Conservation (phyloP, 2,888 invertebrate species). For the Platypus cylindrus region DNA sequence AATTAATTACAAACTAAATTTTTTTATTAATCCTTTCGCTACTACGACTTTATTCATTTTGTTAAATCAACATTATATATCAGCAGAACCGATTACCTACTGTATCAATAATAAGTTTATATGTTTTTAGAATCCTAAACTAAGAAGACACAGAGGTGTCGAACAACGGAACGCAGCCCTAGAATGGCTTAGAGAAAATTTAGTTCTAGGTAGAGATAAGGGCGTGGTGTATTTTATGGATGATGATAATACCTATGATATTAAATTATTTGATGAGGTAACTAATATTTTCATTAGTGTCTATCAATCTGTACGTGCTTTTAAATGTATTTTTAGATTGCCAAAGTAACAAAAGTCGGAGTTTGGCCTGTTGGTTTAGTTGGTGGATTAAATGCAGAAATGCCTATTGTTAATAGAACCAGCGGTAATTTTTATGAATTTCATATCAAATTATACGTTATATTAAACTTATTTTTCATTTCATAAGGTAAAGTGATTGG, state of each 20-base stretch:
- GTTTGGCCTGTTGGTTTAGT: conserved; percentile 95
- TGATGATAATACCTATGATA: conserved; percentile 88
- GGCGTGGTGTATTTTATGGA: conserved; percentile 92
- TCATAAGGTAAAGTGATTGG: conserved; percentile 46
- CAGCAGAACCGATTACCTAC: too few relatives aligned
- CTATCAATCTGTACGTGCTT: conserved; percentile 2
- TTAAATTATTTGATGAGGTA: conserved; percentile 83
- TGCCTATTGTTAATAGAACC: conserved; percentile 55
- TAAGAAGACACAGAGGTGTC: conserved; percentile 77
- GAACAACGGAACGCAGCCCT: conserved; percentile 81
- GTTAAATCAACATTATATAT: too few relatives aligned
- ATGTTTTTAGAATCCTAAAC: conserved; percentile 45
- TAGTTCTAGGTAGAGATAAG: conserved; percentile 39
- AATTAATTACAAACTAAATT: background rate
- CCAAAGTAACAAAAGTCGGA: conserved; percentile 69
- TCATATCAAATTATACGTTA: too few relatives aligned
- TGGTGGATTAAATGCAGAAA: conserved; percentile 87
- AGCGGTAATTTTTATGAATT: conserved; percentile 20
- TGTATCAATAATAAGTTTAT: conserved; percentile 2
- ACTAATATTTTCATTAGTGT: conserved; percentile 8
- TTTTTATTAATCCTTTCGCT: background rate
- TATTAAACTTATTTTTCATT: too few relatives aligned
- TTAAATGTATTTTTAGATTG: conserved; percentile 44
- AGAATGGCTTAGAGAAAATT: conserved; percentile 61
- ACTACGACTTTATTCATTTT: too few relatives aligned